phyloP scores from a whole-genome alignment of 2,113 vertebrate species.

The Crotophaga sulcirostris region DNA sequence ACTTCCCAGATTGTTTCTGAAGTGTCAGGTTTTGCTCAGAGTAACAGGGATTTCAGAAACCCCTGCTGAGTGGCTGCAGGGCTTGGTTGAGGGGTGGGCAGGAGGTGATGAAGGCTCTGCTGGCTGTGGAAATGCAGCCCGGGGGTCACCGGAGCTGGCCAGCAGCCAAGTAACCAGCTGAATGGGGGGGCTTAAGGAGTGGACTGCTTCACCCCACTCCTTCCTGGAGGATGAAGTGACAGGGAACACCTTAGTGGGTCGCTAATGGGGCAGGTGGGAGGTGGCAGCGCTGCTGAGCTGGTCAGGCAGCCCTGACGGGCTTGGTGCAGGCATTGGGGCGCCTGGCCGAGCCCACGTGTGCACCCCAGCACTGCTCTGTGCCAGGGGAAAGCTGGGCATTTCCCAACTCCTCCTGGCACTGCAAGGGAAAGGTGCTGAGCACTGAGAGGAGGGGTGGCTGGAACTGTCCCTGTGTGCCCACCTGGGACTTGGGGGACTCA shows the following conservation, averaged over 20 bases:
- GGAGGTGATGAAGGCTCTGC: background rate
- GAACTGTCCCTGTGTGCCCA: background rate
- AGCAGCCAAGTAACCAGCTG: background rate
- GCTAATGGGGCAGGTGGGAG: background rate
- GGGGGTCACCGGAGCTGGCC: background rate
- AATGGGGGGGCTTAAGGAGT: background rate
- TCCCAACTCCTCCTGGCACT: background rate
- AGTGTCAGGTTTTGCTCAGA: background rate
- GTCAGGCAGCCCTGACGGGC: background rate
- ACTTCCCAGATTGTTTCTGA: background rate
- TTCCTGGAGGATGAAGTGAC: background rate
- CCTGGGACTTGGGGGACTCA: rapidly evolving
- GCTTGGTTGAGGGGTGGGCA: background rate
- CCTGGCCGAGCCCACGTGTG: background rate
- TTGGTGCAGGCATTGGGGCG: background rate
- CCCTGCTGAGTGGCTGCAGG: background rate
- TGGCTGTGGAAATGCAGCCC: background rate
- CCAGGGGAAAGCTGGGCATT: background rate
- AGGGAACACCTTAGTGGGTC: background rate
- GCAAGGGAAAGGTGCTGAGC: background rate
- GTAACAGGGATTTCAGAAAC: background rate
- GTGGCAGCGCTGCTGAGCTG: background rate
- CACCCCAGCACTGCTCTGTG: rapidly evolving
- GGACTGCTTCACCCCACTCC: background rate
- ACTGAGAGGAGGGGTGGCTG: background rate